Evolutionary conservation across 1,140 invertebrate genomes (phyloP), one percentile per base, ranked within the genome.

Genomic region (Piezodorus guildinii): DNA sequence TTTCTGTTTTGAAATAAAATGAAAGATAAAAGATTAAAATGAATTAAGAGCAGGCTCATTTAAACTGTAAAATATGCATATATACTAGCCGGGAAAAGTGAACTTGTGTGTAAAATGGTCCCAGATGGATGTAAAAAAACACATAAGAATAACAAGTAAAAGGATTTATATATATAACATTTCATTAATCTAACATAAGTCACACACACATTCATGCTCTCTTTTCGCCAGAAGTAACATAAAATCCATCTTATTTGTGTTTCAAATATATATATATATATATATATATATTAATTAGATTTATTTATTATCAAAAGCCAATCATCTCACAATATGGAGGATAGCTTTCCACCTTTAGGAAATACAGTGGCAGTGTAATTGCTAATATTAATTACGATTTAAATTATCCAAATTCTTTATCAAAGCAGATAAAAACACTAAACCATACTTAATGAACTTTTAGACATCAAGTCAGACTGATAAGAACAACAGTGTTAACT

Each of bases 351-450:
- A 14, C 44, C 27, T 45, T 61, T 61, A 61, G 60, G 60, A 61
- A 61, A 61, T 61, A 45, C 44, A 61, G 27, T 61, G 60, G 60
- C 60, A 61, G 60, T 61, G 60, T 61, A 61, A 45, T 61, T 34
- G 60, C 60, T 61, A 61, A 61, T 16, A 59, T 39, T 30, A 30
- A 30, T 30, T 34, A 34, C 25, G 4, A 34, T 59, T 34, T 21
- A 30, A 56, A 56, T 39, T 59, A n/a, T 59, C 56, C 25, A 59
- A 23, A 19, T 52, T 59, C 56, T 59, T 59, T 59, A 9, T 27
- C 56, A 34, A 59, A 59, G 25, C 30, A 30, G 25, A 34, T 59
- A 14, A 23, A 56, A 59, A 34, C 25, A 30, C 23, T 39, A 17
- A 30, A 21, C 21, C 56, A 15, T 30, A 16, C 56, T 34, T 34